Evolutionary conservation across 2,797 vertebrate species (phyloP).

Genomic region (Tenualosa ilisha): DNA sequence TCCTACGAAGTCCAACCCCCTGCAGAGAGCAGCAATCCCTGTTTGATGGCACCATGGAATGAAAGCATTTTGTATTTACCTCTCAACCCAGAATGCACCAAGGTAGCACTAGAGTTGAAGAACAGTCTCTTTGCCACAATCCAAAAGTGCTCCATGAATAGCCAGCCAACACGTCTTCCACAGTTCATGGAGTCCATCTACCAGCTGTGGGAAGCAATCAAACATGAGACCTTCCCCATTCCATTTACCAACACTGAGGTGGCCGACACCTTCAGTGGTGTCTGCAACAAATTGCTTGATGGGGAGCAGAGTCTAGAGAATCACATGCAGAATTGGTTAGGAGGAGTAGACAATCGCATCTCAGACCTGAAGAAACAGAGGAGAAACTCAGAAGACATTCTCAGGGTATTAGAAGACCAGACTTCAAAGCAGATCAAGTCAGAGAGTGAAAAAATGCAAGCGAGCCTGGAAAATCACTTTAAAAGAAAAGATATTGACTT

Average conservation of each 20-base stretch:
- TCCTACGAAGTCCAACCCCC: conserved; percentile 14
- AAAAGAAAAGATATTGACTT: conserved; percentile 58
- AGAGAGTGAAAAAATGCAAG: conserved; percentile 58
- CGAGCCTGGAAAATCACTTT: conserved; percentile 59
- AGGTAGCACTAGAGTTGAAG: conserved; percentile 74
- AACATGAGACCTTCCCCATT: conserved; percentile 63
- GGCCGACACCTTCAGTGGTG: conserved; percentile 66
- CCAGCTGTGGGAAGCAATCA: conserved; percentile 72
- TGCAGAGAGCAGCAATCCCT: conserved; percentile 55
- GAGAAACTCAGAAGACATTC: conserved; percentile 47
- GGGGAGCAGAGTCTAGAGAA: conserved; percentile 61
- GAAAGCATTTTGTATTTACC: conserved; percentile 67
- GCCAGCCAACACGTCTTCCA: conserved; percentile 61
- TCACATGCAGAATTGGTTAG: conserved; percentile 67
- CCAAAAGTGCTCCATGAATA: conserved; percentile 60
- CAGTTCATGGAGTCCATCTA: conserved; percentile 73
- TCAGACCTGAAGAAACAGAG: conserved; percentile 41
- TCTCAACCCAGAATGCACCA: conserved; percentile 70
- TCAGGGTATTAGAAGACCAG: conserved; percentile 57
- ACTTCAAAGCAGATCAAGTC: conserved; percentile 57
- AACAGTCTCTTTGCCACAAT: conserved; percentile 70
- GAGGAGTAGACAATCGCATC: conserved; percentile 56
- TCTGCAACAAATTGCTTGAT: conserved; percentile 67
- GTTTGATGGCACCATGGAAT: conserved; percentile 74
- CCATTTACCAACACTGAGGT: conserved; percentile 66